Conservation (phyloP, 2,113 vertebrate genomes). For the Esox niger region DNA sequence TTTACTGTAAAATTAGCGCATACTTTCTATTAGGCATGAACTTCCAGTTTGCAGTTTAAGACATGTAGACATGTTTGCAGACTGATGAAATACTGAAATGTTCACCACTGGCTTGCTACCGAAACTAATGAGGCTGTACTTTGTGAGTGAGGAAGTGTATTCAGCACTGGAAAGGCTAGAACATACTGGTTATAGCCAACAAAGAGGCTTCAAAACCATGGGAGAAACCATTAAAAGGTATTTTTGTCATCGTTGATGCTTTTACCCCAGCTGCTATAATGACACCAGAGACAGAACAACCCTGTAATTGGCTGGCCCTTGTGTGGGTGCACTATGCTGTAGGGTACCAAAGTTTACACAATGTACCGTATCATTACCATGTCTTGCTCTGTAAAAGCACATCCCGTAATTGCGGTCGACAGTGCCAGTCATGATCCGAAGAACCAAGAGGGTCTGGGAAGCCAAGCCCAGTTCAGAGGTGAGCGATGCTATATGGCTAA, state of each 20-base stretch:
- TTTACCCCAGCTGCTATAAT: neutral
- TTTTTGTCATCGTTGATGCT: neutral
- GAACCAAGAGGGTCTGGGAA: neutral
- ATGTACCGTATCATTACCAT: neutral
- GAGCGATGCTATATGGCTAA: neutral
- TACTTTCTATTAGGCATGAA: too few species aligned
- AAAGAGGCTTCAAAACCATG: neutral
- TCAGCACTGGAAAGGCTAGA: neutral
- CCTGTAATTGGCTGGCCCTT: slow-evolving; percentile 1
- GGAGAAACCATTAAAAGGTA: neutral
- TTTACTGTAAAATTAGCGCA: too few species aligned
- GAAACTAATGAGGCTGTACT: neutral
- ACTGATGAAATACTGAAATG: neutral
- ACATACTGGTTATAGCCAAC: neutral
- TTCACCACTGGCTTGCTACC: neutral
- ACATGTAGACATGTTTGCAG: neutral
- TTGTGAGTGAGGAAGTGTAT: neutral
- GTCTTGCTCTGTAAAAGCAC: slow-evolving; percentile 2
- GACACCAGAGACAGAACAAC: neutral
- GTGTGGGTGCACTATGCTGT: slow-evolving; percentile 1
- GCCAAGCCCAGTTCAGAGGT: neutral
- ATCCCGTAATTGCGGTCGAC: slow-evolving; percentile 8
- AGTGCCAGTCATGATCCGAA: neutral
- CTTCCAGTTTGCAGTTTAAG: too few species aligned
- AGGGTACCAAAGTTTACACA: neutral